Conservation (phyloP, 2,888 invertebrate genomes). For the Quadriops clusia region DNA sequence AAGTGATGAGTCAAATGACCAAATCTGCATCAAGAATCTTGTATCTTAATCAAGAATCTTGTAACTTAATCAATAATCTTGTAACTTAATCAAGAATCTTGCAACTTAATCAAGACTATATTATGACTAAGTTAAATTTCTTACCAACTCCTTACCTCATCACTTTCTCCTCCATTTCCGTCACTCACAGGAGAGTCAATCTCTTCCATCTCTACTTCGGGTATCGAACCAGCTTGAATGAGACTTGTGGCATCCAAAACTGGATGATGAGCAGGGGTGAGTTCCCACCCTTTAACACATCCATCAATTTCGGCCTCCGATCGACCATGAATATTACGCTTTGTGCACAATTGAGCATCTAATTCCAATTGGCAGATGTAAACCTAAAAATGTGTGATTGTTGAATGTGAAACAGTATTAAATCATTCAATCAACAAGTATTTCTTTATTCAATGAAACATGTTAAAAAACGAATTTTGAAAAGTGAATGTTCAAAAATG, state of each 20-base stretch:
- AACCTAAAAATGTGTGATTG: conserved; percentile 46
- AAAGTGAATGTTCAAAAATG: neutral
- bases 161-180: conserved; percentile 40
- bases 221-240: conserved; percentile 70
- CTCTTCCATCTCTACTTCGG: conserved; percentile 74
- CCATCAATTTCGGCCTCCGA: conserved; percentile 64
- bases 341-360: conserved; percentile 64
- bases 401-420: conserved; percentile 4
- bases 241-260: conserved; percentile 72
- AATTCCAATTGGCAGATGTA: conserved; percentile 82
- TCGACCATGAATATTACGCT: conserved; percentile 77
- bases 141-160: conserved; percentile 27
- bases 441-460: neutral
- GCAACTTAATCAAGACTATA: conserved; percentile 8
- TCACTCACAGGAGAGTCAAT: conserved; percentile 28
- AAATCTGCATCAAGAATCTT: too few relatives aligned
- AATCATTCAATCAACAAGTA: neutral
- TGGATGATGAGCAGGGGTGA: conserved; percentile 70
- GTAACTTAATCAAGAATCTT: too few relatives aligned
- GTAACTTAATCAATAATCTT: too few relatives aligned
- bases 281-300: conserved; percentile 59
- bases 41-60: too few relatives aligned
- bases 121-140: conserved; percentile 5
- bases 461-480: conserved; percentile 1
- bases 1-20: too few relatives aligned